Base-by-base conservation (phyloP, 37 sponge, comb jelly and placozoan genomes). In the Tethya wilhelma region DNA sequence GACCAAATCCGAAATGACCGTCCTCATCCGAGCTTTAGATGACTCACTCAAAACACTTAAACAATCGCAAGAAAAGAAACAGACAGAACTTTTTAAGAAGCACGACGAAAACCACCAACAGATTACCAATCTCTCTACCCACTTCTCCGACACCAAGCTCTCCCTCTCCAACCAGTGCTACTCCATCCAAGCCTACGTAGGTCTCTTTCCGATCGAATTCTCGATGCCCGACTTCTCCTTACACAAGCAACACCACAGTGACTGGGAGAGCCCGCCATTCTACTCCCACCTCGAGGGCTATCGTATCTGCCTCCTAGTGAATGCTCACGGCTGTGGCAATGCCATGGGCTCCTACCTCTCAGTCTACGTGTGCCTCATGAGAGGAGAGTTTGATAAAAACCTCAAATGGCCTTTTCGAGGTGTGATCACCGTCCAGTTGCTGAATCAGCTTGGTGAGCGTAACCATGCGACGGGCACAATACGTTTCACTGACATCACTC, bases 231-330 rank as follows among this genome's bases (percentile, higher is more conserved):
- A 73, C 38, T 82, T 73, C 38, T 29, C 37, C 5, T 37, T 64
- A 1, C 73, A 40, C 53, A 19, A 22, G 25, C 19, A 34, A 12
- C 25, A 38, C 28, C 49, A 57, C 14, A 58, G 31, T 20, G 34
- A 44, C 17, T 88, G 89, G 84, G 68, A 37, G 49, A 82, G 84
- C 36, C 58, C 56, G 38, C 72, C 78, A 23, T 75, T 88, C 39
- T 82, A 82, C 65, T 78, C 89, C 37, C 83, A 82, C 45, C 70
- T 72, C 17, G 72, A 83, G 26, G 89, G 89, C 2, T 88, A 88
- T 58, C 80, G 56, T 39, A 32, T 83, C 36, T 77, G 89, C 59
- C 66, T 88, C 4, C 2, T 77, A 14, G 78, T 88, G 6, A 37
- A 75, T 9, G 30, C 82, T 28, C 73, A 73, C 33, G 67, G 80